Percentiles rank a stretch among this genome's conserved stretches.
These are phyloP conservation scores for Sinotaia quadrata DNA, from an alignment of 2,888 invertebrate genomes.

Conservation along the genomic window DNA sequence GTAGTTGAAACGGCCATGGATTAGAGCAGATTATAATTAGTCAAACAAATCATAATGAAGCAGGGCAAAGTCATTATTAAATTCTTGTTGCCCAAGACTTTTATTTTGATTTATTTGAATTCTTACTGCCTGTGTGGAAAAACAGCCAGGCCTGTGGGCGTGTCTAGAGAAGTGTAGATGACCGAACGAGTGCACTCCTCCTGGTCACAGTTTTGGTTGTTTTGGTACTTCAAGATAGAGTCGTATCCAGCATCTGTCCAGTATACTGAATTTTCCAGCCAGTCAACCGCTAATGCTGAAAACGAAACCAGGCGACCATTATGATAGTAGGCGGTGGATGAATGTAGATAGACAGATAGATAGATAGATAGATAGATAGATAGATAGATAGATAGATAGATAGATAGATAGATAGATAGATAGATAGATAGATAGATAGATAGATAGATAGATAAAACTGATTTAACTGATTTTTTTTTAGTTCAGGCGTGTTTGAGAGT, in stretches of 20 bases:
- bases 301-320: too few relatives aligned
- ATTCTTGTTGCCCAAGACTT: too few relatives aligned
- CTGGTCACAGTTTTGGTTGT: background rate
- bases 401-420: conserved; percentile 19
- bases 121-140: conserved; percentile 37
- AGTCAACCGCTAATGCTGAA: conserved; percentile 46
- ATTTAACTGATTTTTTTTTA: background rate
- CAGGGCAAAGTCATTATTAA: too few relatives aligned
- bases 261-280: conserved; percentile 44
- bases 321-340: too few relatives aligned
- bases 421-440: background rate
- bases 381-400: conserved; percentile 22
- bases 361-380: too few relatives aligned
- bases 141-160: conserved; percentile 39
- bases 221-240: conserved; percentile 37
- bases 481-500: background rate
- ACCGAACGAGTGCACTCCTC: conserved; percentile 23
- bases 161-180: conserved; percentile 35
- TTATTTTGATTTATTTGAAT: too few relatives aligned
- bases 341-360: background rate
- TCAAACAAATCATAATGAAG: too few relatives aligned
- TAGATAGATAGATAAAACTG: background rate
- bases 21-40: too few relatives aligned
- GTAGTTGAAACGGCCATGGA: background rate
- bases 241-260: conserved; percentile 52